Evolutionary conservation across 2,888 invertebrate species (phyloP), one percentile per base, ranked within the genome.

Genomic region (Syritta pipiens): DNA sequence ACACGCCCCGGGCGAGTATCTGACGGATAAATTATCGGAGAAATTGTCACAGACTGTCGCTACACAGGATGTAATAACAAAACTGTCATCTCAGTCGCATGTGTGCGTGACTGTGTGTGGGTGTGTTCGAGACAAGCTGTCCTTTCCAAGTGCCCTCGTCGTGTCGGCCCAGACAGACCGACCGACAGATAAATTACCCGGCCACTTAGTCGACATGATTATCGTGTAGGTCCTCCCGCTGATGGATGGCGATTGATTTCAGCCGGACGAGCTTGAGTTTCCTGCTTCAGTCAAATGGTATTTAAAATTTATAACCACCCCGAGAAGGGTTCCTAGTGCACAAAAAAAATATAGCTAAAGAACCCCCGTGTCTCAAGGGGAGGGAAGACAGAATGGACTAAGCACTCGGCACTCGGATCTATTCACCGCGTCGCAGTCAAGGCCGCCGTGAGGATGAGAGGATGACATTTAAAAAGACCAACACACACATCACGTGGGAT

Each of bases 11-110:
- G 40, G 17, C 28, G 14, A 40, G 48, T 48, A 49, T 63, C 35
- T n/a, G 37, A 44, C 35, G 44, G 74, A 59, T 59, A 28, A 51
- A 40, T 46, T 74, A 74, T 74, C 60, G 51, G 74, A 59, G 74
- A 74, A 74, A 74, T 53, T 74, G 68, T 35, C 44, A 24, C 55
- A 55, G 28, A 44, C 32, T 40, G 28, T 32, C 37, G 26, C 26
- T 35, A 6, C 12, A 22, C 51, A 53, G 30, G 22, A 49, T 30
- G 49, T 30, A 49, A n/a, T n/a, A n/a, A n/a, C n/a, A n/a, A n/a
- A n/a, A n/a, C n/a, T n/a, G n/a, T n/a, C n/a, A n/a, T n/a, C n/a
- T n/a, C n/a, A n/a, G n/a, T n/a, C 55, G 48, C 46, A 55, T 49
- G 37, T 35, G 14, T 24, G 24, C 10, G 4, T 37, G 26, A 48